Base-by-base conservation (phyloP, 2,888 invertebrate species). In the Acanthosepion pharaonis region DNA sequence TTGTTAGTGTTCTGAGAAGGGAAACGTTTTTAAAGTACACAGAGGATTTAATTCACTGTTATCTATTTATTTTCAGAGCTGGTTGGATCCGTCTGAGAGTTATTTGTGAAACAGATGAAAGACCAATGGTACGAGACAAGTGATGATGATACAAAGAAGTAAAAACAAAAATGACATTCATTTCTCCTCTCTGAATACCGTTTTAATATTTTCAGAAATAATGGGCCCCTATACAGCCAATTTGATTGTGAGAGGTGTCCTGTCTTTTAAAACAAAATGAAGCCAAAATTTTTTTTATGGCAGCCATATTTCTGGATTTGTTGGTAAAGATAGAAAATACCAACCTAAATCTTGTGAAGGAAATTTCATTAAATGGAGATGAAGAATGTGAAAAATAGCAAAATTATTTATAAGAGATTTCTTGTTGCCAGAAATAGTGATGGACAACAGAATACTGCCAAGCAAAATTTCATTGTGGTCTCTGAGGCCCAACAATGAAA, bases 101-200 rank as follows among this genome's bases (percentile, higher is more conserved):
- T 42, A 96, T 97, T 53, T 96, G 96, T 94, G 96, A 96, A 94
- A 96, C 96, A 48, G 96, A 96, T 94, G 96, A 96, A 95, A 95
- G 95, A n/a, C 94, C 94, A 94, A 94, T 94, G 94, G 94, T 94
- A 59, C 53, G 94, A 94, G 94, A 94, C 94, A 94, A 94, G 53
- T 94, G 59, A 94, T 51, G 92, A 49, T 49, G 92, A 92, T 33
- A 49, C 48, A 92, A 28, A 49, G 92, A 92, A 92, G 92, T 49
- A 48, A 48, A 92, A 49, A 11, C 25, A 49, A 92, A 91, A 49
- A 51, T 49, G 48, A 49, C 92, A 51, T 92, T 92, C 23, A 92
- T 51, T 92, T 92, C 92, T 51, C 92, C 92, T 92, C 48, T 92
- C 51, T 92, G 48, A 92, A 92, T 92, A 92, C 92, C 51, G 48